phyloP scores from a whole-genome alignment of 2,797 vertebrate genomes.

The Typhlichthys subterraneus region DNA sequence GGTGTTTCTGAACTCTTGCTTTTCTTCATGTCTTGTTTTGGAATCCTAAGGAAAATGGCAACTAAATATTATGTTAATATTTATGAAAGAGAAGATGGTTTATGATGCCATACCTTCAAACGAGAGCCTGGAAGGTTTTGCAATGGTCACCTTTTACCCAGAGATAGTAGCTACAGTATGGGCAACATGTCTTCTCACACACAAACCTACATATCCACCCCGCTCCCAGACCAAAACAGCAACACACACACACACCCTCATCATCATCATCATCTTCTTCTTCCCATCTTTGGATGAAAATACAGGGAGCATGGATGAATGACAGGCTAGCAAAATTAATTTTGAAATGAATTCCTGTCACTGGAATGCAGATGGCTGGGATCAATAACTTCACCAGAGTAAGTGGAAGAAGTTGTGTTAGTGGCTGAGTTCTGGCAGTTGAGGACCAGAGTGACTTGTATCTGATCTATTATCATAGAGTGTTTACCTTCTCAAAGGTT shows the following conservation, averaged over 20 bases:
- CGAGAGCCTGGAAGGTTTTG: conserved; percentile 21
- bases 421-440: too few species aligned
- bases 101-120: conserved; percentile 40
- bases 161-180: conserved; percentile 26
- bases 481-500: conserved; percentile 33
- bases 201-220: conserved; percentile 2
- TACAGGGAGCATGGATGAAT: too few species aligned
- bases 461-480: conserved; percentile 11
- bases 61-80: conserved; percentile 66
- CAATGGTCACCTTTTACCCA: conserved; percentile 29
- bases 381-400: too few species aligned
- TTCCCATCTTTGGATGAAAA: too few species aligned
- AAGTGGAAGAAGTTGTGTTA: too few species aligned
- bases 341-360: too few species aligned
- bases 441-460: background rate
- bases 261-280: too few species aligned
- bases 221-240: too few species aligned
- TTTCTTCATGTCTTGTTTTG: conserved; percentile 51
- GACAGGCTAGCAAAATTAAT: too few species aligned
- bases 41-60: conserved; percentile 37
- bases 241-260: conserved; percentile 3
- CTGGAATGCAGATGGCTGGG: too few species aligned
- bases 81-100: conserved; percentile 40
- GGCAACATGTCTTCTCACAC: conserved; percentile 23
- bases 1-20: conserved; percentile 69